Conservation (phyloP, 1,140 invertebrate genomes). For the Zaprionus camerounensis region DNA sequence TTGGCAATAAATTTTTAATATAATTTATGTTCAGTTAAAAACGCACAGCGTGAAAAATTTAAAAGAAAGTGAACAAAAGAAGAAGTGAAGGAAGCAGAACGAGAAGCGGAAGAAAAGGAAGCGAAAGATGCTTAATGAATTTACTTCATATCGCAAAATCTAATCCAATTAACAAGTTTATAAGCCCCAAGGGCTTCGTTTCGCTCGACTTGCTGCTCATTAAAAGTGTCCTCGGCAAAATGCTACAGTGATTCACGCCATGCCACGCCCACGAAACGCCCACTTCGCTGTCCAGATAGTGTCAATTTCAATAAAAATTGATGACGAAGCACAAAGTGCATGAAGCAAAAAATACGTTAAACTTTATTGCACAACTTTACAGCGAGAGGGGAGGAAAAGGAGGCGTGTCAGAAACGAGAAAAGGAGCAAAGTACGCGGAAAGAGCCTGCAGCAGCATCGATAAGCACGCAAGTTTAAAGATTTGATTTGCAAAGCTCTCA, state of each 20-base stretch:
- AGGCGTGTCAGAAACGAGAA: neutral
- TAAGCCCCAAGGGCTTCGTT: conserved; percentile 31
- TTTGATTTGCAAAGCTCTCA: conserved; percentile 71
- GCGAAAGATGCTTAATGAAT: conserved; percentile 66
- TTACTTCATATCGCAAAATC: conserved; percentile 72
- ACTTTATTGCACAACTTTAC: conserved; percentile 69
- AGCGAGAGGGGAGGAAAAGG: conserved; percentile 3
- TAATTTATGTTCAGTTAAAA: conserved; percentile 59
- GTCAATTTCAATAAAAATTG: conserved; percentile 82
- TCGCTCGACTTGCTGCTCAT: conserved; percentile 65
- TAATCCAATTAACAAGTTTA: conserved; percentile 81
- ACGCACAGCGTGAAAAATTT: conserved; percentile 12
- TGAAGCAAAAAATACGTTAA: conserved; percentile 54
- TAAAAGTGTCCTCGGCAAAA: conserved; percentile 68
- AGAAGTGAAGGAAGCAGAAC: conserved; percentile 11
- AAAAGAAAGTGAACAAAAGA: neutral
- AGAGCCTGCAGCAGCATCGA: conserved; percentile 48
- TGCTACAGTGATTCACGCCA: conserved; percentile 58
- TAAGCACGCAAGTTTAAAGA: conserved; percentile 76
- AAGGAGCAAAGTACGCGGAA: neutral
- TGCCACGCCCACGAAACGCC: conserved; percentile 1
- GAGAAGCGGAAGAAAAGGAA: conserved; percentile 24
- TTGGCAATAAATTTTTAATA: conserved; percentile 78
- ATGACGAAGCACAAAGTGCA: conserved; percentile 65
- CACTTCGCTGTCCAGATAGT: conserved; percentile 54